phyloP scores from a whole-genome alignment of 2,797 vertebrate genomes.

The Acipenser ruthenus region DNA sequence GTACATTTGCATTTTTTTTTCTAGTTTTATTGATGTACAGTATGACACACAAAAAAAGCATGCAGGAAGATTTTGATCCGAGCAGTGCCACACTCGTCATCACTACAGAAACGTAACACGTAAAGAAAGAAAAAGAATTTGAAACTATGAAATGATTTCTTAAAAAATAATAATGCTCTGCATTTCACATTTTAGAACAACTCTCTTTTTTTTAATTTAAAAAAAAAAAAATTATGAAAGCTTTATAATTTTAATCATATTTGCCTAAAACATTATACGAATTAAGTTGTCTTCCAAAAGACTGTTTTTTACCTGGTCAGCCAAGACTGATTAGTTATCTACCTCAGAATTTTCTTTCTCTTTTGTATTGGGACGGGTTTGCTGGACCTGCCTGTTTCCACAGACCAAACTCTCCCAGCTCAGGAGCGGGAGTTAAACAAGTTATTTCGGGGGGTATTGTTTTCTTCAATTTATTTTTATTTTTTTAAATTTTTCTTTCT shows the following conservation, averaged over 20 bases:
- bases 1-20: conserved; percentile 81
- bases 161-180: conserved; percentile 44
- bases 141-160: conserved; percentile 74
- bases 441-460: conserved; percentile 20
- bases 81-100: conserved; percentile 83
- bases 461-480: conserved; percentile 35
- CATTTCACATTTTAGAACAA: conserved; percentile 26
- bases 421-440: conserved; percentile 86
- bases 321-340: conserved; percentile 91
- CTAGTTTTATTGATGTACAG: conserved; percentile 72
- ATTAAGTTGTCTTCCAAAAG: conserved; percentile 82
- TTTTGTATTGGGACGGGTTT: conserved; percentile 88
- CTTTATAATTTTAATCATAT: conserved; percentile 60
- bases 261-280: conserved; percentile 65
- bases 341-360: conserved; percentile 94
- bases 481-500: background rate
- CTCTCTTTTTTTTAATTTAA: conserved; percentile 12
- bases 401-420: conserved; percentile 95
- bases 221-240: conserved; percentile 25
- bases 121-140: conserved; percentile 57
- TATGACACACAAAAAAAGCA: conserved; percentile 65
- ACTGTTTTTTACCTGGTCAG: conserved; percentile 90
- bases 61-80: conserved; percentile 86
- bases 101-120: conserved; percentile 69
- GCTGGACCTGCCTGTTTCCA: conserved; percentile 93